These are phyloP conservation scores for Thunnus maccoyii DNA, from an alignment of 2,113 vertebrate species.

Conservation along the genomic window DNA sequence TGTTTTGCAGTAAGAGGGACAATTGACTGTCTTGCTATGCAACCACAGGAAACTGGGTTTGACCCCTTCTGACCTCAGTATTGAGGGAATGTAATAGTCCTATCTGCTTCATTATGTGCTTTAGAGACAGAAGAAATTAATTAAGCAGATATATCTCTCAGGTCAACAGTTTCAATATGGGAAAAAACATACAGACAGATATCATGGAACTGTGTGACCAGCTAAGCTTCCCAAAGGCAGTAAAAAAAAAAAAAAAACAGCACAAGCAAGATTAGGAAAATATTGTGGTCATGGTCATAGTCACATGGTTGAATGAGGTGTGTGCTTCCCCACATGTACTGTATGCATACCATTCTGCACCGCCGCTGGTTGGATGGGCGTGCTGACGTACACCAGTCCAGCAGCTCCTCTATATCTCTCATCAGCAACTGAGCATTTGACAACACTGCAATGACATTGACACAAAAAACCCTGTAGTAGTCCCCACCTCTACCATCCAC, in stretches of 20 bases:
- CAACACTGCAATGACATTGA: slow-evolving; percentile 81
- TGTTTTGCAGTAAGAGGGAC: slow-evolving; percentile 19
- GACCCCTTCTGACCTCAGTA: slow-evolving; percentile 33
- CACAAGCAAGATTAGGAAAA: not conserved
- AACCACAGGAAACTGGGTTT: slow-evolving; percentile 26
- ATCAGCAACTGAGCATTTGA: slow-evolving; percentile 80
- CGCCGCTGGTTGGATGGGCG: not conserved
- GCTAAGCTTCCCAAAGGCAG: not conserved
- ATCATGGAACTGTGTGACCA: not conserved
- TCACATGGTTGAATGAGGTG: not conserved
- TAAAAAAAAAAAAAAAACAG: not conserved
- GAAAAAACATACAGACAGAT: not conserved
- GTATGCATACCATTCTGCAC: slow-evolving; percentile 33
- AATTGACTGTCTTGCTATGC: slow-evolving; percentile 50
- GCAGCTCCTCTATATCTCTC: slow-evolving; percentile 81
- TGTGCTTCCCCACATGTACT: not conserved
- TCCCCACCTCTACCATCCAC: not conserved
- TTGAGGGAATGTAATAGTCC: slow-evolving; percentile 11
- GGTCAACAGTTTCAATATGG: not conserved
- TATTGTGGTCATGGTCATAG: not conserved
- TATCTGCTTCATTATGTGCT: slow-evolving; percentile 4
- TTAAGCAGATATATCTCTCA: not conserved
- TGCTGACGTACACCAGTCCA: slow-evolving; percentile 49
- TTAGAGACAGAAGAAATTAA: slow-evolving; percentile 26
- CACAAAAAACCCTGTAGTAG: slow-evolving; percentile 22